Evolutionary conservation across 2,797 vertebrate species (phyloP), one percentile per base, ranked within the genome.

Genomic region (Cyprinodon diabolis): DNA sequence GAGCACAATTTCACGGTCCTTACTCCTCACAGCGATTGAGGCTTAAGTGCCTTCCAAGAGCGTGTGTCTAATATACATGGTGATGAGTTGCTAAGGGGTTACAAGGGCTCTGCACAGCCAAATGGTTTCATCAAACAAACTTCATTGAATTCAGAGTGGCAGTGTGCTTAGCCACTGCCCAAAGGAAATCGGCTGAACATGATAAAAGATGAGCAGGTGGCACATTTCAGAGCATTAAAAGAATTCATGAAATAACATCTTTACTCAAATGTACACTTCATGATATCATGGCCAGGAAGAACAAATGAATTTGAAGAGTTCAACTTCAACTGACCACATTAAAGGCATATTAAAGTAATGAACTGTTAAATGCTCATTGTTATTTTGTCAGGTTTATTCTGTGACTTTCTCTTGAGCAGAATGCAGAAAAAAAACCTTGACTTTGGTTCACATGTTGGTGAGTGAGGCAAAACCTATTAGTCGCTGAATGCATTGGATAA

Each of bases 21-120:
- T 80, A 87, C 87, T 88, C 86, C 83, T 84, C 58, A 1, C 69
- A 70, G 85, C 80, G 55, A 83, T 83, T 86, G 86, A 67, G 60
- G 81, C 72, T 82, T 86, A 88, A 90, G 88, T 88, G 79, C 81
- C 83, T 81, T 87, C 87, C 82, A 80, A 82, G 86, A 87, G 89
- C 72, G 80, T 81, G 89, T 83, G 86, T 90, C 89, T 93, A 90
- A 92, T 92, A 90, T 85, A 87, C 89, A 91, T 91, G 86, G 74
- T 86, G 91, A 93, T 91, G 89, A 91, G 87, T 90, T 84, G 87
- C 88, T 87, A 81, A 75, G 67, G 84, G 90, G 86, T 90, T 87
- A 85, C 83, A 77, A 77, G 86, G 86, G 72, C 74, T 79, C 69
- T 52, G 78, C 60, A 4, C 74, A 58, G 76, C 72, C 79, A 80